Conservation (phyloP, 2,797 vertebrate species). For the Trachurus trachurus region DNA sequence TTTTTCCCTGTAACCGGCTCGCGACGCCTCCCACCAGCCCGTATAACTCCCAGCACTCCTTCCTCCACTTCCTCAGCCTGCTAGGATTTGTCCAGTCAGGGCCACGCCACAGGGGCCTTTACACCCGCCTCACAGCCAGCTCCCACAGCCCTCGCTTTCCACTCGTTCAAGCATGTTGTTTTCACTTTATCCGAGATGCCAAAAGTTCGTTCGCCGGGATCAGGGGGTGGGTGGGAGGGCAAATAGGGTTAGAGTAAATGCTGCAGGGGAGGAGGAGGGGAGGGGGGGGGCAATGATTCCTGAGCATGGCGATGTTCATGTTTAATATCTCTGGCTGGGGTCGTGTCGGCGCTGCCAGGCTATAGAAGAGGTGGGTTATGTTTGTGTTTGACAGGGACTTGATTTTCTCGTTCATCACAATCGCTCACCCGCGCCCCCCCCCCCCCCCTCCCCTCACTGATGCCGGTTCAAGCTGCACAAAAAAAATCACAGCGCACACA, state of each 20-base stretch:
- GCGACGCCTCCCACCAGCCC: constrained; percentile 50
- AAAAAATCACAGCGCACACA: constrained; percentile 6
- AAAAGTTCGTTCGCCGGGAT: constrained; percentile 66
- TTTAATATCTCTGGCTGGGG: constrained; percentile 60
- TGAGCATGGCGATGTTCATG: constrained; percentile 55
- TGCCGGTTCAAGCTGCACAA: neutral
- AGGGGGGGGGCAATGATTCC: constrained; percentile 24
- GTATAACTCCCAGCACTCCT: constrained; percentile 58
- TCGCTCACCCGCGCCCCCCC: neutral
- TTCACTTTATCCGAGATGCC: constrained; percentile 73
- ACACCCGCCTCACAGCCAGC: constrained; percentile 66
- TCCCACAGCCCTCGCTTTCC: constrained; percentile 64
- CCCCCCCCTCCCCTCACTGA: too few relatives aligned
- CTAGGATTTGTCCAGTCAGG: constrained; percentile 74
- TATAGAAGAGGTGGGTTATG: constrained; percentile 20
- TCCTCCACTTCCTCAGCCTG: constrained; percentile 78
- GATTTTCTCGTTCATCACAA: constrained; percentile 26
- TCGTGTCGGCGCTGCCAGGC: constrained; percentile 17
- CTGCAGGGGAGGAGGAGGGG: constrained; percentile 10
- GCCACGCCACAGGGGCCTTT: constrained; percentile 69
- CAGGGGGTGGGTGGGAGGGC: constrained; percentile 29
- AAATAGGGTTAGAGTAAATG: constrained; percentile 38
- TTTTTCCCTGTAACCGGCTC: constrained; percentile 56
- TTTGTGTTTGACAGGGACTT: constrained; percentile 40
- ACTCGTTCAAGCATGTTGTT: constrained; percentile 68